Evolutionary conservation across 1,140 invertebrate genomes (phyloP).

Genomic region (Argopecten irradians): DNA sequence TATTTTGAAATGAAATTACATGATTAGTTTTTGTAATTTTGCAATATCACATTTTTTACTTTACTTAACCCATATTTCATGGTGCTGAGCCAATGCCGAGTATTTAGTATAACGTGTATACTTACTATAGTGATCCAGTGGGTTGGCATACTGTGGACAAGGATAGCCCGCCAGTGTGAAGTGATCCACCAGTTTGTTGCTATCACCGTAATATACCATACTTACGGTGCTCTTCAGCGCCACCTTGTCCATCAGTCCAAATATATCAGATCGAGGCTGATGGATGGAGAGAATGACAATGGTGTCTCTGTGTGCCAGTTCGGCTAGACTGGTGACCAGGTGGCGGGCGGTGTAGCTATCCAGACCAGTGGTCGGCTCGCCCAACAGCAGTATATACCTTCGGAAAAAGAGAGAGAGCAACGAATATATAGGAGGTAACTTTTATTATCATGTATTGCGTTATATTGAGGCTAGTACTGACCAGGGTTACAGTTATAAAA

Average conservation of each 20-base stretch:
- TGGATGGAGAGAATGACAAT: conserved; percentile 65
- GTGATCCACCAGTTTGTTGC: conserved; percentile 57
- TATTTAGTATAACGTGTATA: too few species aligned
- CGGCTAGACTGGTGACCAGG: conserved; percentile 57
- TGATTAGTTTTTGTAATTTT: too few species aligned
- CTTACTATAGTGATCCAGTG: conserved; percentile 63
- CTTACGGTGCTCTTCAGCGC: conserved; percentile 60
- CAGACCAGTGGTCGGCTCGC: conserved; percentile 66
- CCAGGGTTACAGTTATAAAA: too few species aligned
- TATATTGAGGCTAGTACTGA: too few species aligned
- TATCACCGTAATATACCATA: conserved; percentile 60
- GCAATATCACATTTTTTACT: background rate
- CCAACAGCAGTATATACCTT: conserved; percentile 65
- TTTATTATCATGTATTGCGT: too few species aligned
- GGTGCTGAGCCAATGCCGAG: too few species aligned
- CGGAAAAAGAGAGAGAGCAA: too few species aligned
- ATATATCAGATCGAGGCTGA: conserved; percentile 66
- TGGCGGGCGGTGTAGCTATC: conserved; percentile 66
- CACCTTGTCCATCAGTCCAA: conserved; percentile 59
- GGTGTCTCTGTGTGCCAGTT: conserved; percentile 59
- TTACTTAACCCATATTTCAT: too few species aligned
- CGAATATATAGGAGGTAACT: too few species aligned
- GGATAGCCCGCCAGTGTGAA: conserved; percentile 61
- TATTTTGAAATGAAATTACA: too few species aligned
- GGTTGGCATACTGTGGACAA: conserved; percentile 63